Base-by-base conservation (phyloP, 2,797 vertebrate genomes). In the Scomberomorus guttatus region DNA sequence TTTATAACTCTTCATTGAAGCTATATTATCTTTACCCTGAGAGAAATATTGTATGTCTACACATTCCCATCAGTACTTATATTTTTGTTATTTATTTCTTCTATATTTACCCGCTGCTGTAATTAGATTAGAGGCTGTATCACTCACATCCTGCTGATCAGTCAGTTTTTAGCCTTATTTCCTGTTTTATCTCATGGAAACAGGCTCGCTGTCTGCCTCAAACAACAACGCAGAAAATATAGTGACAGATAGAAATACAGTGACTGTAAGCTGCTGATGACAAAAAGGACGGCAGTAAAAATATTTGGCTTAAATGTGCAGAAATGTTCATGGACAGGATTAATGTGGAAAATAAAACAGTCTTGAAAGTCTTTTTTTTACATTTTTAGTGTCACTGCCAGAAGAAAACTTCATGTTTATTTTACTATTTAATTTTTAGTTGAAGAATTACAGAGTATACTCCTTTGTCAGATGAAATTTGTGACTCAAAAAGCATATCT, bases 101-200 rank as follows among this genome's bases (percentile, higher is more conserved):
- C 24, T 57, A 17, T 39, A 34, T 72, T 57, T 70, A 46, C 12
- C 11, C 10, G 37, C 52, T 20, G 14, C 44, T 4, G 6, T 39
- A 24, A 27, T 13, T 3, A 20, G 63, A 42, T 11, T 50, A 25
- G 5, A 10, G 22, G 17, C 34, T 39, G 52, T 6, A 10, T 48
- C 63, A 72, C 58, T 85, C 59, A 73, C 9, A 10, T 69, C 65
- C 75, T 20, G 71, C 75, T 81, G 65, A 79, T 0, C n/a, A 6
- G n/a, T 20, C 65, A 6, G 25, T 27, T 65, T 85, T 68, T 70
- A 63, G 67, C 13, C 5, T 2, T 0, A 24, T 63, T 86, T 91
- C 90, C 83, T 82, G 74, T 85, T 85, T 76, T 75, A 60, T 76
- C 56, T 39, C 46, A 17, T 71, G 87, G 79, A 81, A 91, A 88